Conservation (phyloP, 2,113 vertebrate species). For the Origma solitaria region DNA sequence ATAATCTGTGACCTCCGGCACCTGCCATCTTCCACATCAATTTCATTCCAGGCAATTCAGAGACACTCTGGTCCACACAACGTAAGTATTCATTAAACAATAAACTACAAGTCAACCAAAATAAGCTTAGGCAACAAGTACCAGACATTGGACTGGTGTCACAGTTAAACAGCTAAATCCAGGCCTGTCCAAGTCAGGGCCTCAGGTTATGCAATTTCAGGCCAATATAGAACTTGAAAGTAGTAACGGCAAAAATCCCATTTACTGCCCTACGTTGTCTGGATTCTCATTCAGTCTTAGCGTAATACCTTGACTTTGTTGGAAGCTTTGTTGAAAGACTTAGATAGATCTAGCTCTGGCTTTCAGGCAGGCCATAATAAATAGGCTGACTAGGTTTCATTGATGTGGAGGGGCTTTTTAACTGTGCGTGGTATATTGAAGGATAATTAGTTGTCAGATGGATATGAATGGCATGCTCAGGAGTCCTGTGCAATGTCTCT, state of each 20-base stretch:
- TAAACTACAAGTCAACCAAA: neutral
- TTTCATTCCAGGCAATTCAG: neutral
- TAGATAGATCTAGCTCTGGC: neutral
- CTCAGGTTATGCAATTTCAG: neutral
- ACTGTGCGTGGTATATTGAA: neutral
- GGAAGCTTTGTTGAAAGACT: neutral
- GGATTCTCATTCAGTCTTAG: neutral
- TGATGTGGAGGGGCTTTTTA: neutral
- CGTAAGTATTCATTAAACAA: neutral
- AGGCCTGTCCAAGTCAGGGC: neutral
- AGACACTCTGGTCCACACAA: neutral
- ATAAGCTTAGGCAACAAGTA: neutral
- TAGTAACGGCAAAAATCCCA: neutral
- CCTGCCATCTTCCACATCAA: neutral
- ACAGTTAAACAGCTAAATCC: neutral
- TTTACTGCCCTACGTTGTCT: neutral
- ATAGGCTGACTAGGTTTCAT: neutral
- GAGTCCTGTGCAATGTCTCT: neutral
- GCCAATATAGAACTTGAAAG: neutral
- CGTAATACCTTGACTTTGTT: neutral
- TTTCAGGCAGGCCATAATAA: neutral
- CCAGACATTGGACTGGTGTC: neutral
- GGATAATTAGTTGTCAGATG: neutral
- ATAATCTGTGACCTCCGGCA: neutral
- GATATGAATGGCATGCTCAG: neutral